A percentile compares a stretch with the other conserved stretches of the same genome.
Evolutionary conservation across 2,888 invertebrate genomes (phyloP).

Genomic region (Idaea dimidiata): DNA sequence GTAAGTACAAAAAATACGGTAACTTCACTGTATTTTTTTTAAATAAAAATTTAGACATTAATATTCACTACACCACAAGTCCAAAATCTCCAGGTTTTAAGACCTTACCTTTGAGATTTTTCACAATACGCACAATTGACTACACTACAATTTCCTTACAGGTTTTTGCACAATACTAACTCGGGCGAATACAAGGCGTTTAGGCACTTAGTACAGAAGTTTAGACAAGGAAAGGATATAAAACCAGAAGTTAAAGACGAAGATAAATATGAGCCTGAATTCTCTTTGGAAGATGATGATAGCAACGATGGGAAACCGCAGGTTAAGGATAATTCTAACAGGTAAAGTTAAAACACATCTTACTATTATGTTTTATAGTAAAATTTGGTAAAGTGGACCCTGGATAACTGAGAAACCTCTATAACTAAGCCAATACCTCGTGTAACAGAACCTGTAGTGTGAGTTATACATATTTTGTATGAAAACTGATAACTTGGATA

Average conservation of each 20-base stretch:
- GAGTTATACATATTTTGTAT: no score
- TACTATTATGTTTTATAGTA: constrained; percentile 5
- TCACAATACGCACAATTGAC: constrained; percentile 37
- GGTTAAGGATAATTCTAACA: constrained; percentile 62
- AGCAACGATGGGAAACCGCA: constrained; percentile 59
- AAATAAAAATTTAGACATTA: background rate
- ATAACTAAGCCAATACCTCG: no score
- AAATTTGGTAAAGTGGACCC: no score
- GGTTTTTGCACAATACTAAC: constrained; percentile 73
- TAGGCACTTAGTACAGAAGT: constrained; percentile 60
- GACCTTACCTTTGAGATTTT: constrained; percentile 49
- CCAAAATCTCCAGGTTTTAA: constrained; percentile 47
- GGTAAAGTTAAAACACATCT: constrained; percentile 36
- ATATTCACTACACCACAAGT: constrained; percentile 15
- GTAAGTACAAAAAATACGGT: background rate
- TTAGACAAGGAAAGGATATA: constrained; percentile 49
- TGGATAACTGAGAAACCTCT: no score
- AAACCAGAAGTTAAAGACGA: constrained; percentile 68
- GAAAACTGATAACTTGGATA: no score
- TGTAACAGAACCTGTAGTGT: no score
- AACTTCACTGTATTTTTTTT: background rate
- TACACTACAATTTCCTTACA: constrained; percentile 49
- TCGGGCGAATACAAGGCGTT: constrained; percentile 73
- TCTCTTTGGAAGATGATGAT: constrained; percentile 74
- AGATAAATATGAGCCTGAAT: constrained; percentile 77